Evolutionary conservation across 2,888 invertebrate species (phyloP), one percentile per base, ranked within the genome.

Genomic region (Himalopsyche tibetana): DNA sequence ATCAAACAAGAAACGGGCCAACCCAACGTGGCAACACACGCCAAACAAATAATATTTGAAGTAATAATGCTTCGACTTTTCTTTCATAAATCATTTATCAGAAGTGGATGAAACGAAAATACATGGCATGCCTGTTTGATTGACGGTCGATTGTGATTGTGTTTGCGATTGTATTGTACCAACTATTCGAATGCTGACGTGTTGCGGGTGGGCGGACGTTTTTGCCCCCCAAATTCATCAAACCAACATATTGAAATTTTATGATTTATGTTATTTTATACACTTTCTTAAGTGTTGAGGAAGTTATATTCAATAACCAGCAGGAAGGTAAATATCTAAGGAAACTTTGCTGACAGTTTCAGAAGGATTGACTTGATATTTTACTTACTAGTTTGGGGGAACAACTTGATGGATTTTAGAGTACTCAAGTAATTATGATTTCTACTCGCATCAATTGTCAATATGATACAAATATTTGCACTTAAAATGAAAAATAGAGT

Each of bases 61-160:
- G 74, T 36, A 74, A 38, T 74, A 74, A 12, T 74, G 74, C 74
- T 74, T 36, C 36, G 74, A 74, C 74, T 74, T 74, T 74, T 74
- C 74, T 74, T 74, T 74, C 74, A 74, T 74, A 74, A 74, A 74
- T 74, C 74, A 74, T 74, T 74, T 74, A 74, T 74, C 74, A 74
- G 63, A 63, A 63, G 36, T 74, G 74, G 74, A 74, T 74, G 74
- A 74, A 74, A 74, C 74, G 74, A 74, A 36, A 74, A 74, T 74
- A 36, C 74, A 74, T 74, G 74, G 74, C 74, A 36, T 74, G 74
- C 36, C 36, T 5, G 74, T 74, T 74, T 74, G 74, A 74, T 74
- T 74, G 74, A 74, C 74, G 74, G 12, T 28, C 36, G 38, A 74
- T 74, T 74, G 36, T 74, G 74, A 74, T 74, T 74, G 74, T 74